Evolutionary conservation across 2,888 invertebrate species (phyloP), one percentile per base, ranked within the genome.

Genomic region (Oligia latruncula): DNA sequence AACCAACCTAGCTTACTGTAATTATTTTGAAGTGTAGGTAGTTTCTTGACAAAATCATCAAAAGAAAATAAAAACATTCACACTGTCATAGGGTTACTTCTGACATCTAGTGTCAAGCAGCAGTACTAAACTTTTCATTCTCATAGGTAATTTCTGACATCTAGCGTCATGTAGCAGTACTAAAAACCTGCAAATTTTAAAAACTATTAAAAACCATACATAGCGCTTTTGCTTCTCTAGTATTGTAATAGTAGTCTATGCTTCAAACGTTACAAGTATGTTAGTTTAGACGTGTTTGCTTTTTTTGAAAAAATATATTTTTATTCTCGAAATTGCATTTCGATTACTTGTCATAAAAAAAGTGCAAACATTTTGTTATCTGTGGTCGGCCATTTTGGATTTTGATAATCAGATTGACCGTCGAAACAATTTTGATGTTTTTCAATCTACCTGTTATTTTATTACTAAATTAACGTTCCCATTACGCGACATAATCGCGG

Each of bases 311-410:
- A 6, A n/a, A 3, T 0, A 40, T 49, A 23, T 74, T 29, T 49
- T 52, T 52, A 29, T 17, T 29, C n/a, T 55, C 17, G 0, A 64
- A 81, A 29, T 55, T 55, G n/a, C 62, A 62, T 43, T 40, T 15
- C 71, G 17, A 62, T 70, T 20, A 55, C 29, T 60, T 86, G 78
- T 84, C 78, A 74, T 55, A 58, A 77, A 78, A 78, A 83, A 85
- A 67, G 20, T 86, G 68, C 71, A 71, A 66, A 81, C 65, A 75
- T 81, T 86, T 82, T 85, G 70, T 92, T 90, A 90, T 95, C 94
- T 94, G 92, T 93, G 93, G 92, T 91, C 93, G 91, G 96, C 96
- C 96, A 96, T 96, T 94, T 96, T 96, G 95, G 93, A 93, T 93
- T 93, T 95, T 94, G 91, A 90, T 94, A 93, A 92, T 92, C 91